Evolutionary conservation across 2,888 invertebrate species (phyloP).

Genomic region (Augiades crinisus): DNA sequence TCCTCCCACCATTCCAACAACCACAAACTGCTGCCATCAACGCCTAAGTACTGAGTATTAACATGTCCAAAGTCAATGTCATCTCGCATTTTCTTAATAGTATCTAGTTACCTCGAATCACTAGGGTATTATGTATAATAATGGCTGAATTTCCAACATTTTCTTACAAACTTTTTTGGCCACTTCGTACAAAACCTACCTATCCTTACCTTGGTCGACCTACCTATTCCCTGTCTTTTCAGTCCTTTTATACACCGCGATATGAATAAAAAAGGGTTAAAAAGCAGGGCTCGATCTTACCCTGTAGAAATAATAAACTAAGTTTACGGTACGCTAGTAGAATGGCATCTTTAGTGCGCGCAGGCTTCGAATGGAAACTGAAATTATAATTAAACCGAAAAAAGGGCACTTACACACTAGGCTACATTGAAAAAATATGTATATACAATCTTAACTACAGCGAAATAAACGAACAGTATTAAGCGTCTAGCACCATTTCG

Average conservation of each 20-base stretch:
- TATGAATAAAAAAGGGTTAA: slow-evolving; percentile 58
- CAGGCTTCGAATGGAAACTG: too few relatives aligned
- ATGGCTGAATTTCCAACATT: slow-evolving; percentile 50
- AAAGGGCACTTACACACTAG: slow-evolving; percentile 37
- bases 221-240: slow-evolving; percentile 74
- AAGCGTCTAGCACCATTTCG: slow-evolving; percentile 80
- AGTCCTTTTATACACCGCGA: slow-evolving; percentile 61
- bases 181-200: slow-evolving; percentile 72
- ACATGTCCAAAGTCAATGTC: slow-evolving; percentile 7
- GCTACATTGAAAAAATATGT: slow-evolving; percentile 45
- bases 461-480: slow-evolving; percentile 62
- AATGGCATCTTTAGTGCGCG: slow-evolving; percentile 64
- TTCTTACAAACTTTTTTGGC: slow-evolving; percentile 57
- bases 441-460: slow-evolving; percentile 61
- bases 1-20: too few relatives aligned
- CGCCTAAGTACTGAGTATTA: slow-evolving; percentile 19
- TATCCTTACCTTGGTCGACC: slow-evolving; percentile 57
- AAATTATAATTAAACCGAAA: background rate
- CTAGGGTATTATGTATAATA: slow-evolving; percentile 13
- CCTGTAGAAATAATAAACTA: slow-evolving; percentile 58
- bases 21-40: slow-evolving; percentile 7
- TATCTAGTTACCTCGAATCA: background rate
- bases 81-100: background rate
- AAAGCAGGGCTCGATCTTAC: slow-evolving; percentile 55
- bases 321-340: slow-evolving; percentile 15